A percentile compares a stretch with the other conserved stretches of the same genome.
Conservation (phyloP, 2,113 vertebrate species). For the Podilymbus podiceps region DNA sequence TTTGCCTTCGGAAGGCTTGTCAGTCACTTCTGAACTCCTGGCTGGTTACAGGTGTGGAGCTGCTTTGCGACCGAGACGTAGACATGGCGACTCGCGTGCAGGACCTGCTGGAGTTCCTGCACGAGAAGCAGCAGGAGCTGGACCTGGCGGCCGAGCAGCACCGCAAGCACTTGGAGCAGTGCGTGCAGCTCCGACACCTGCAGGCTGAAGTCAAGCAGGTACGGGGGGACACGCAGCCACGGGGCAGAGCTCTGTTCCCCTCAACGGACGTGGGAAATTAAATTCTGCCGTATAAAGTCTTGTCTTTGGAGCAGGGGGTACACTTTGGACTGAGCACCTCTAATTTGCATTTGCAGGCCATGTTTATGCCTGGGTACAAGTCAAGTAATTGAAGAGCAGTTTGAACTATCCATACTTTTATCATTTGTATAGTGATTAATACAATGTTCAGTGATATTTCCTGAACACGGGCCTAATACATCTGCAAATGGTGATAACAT, state of each 20-base stretch:
- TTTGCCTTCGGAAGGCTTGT: rapidly evolving
- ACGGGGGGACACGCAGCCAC: not conserved
- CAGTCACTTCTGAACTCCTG: rapidly evolving
- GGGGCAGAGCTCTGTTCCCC: not conserved
- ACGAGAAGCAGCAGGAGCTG: constrained; percentile 97
- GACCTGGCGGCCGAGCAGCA: constrained; percentile 93
- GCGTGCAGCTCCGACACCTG: constrained; percentile 95
- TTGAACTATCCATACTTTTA: not conserved
- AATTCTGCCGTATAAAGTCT: rapidly evolving
- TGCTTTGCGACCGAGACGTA: constrained; percentile 94
- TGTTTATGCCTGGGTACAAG: not conserved
- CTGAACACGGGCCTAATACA: not conserved
- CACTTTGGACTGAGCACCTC: not conserved
- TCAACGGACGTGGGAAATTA: rapidly evolving
- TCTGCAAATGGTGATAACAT: not conserved
- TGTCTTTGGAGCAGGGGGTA: rapidly evolving
- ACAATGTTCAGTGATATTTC: not conserved
- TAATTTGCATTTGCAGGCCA: rapidly evolving
- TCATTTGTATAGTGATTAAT: not conserved
- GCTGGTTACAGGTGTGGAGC: constrained; percentile 84
- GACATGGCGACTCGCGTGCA: constrained; percentile 97
- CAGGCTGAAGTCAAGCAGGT: constrained; percentile 99
- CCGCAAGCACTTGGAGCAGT: constrained; percentile 95
- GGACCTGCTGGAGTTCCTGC: constrained; percentile 95
- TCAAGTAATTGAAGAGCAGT: not conserved